Percentiles rank a stretch among this genome's conserved stretches.
phyloP scores from a whole-genome alignment of 2,113 vertebrate species.

The Odocoileus hemionus region DNA sequence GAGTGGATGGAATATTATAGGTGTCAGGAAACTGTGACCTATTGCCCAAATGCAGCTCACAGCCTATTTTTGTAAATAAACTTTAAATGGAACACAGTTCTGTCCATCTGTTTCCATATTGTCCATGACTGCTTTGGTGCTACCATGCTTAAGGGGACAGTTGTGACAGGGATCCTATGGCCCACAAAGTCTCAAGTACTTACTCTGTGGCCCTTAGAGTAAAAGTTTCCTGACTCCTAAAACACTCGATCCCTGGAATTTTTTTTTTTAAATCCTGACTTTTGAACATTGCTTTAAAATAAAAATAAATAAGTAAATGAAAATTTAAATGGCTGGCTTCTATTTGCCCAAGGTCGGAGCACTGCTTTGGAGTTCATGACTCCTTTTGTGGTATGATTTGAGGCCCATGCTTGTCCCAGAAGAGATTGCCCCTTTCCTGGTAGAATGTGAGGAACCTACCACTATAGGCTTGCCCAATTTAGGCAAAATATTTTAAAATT shows the following conservation, averaged over 20 bases:
- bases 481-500: constrained; percentile 12
- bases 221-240: not conserved
- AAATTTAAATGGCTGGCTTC: not conserved
- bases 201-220: not conserved
- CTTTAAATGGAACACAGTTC: not conserved
- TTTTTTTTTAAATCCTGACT: not conserved
- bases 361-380: not conserved
- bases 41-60: not conserved
- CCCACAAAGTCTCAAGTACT: not conserved
- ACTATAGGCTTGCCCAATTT: not conserved
- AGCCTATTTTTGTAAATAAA: constrained; percentile 1
- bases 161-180: not conserved
- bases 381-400: not conserved
- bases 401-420: not conserved
- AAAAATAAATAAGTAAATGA: not conserved
- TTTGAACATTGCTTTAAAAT: not conserved
- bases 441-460: not conserved
- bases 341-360: not conserved
- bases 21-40: not conserved
- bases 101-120: not conserved
- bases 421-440: not conserved
- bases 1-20: not conserved
- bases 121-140: not conserved
- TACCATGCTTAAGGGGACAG: not conserved
- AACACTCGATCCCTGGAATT: not conserved